A percentile compares a stretch with the other conserved stretches of the same genome.
Evolutionary conservation across 2,113 vertebrate genomes (phyloP).

Genomic region (Hipposideros armiger): DNA sequence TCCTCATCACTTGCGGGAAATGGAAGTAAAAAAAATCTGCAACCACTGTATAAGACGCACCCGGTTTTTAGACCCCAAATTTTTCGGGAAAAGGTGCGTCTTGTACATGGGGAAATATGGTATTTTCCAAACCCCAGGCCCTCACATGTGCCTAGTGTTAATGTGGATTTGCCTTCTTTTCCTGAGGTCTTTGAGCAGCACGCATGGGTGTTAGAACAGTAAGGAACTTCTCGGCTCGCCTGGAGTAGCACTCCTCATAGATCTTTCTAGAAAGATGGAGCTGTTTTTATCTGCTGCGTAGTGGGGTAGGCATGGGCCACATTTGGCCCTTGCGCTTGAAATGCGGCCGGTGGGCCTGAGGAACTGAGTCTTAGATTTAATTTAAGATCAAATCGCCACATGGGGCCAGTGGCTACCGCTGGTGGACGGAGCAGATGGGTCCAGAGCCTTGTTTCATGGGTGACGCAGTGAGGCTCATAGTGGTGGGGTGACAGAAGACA

Average conservation of each 20-base stretch:
- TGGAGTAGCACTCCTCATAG: rapidly evolving
- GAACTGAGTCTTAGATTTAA: not conserved
- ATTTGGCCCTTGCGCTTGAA: too few relatives aligned
- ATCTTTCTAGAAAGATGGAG: not conserved
- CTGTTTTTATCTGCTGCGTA: too few relatives aligned
- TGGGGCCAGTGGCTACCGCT: not conserved
- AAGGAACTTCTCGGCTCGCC: too few relatives aligned
- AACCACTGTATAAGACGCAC: too few relatives aligned
- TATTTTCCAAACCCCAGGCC: not conserved
- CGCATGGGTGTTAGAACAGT: rapidly evolving
- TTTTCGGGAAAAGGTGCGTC: too few relatives aligned
- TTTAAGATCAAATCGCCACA: not conserved
- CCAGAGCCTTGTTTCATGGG: not conserved
- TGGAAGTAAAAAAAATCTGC: too few relatives aligned
- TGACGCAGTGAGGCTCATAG: rapidly evolving
- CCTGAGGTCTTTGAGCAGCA: rapidly evolving
- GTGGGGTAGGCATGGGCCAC: not conserved
- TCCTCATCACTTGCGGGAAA: too few relatives aligned
- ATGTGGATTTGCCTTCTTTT: not conserved
- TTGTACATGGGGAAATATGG: too few relatives aligned
- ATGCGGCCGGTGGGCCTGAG: not conserved
- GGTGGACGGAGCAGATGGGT: rapidly evolving
- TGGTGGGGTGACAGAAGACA: rapidly evolving
- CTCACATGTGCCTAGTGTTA: not conserved
- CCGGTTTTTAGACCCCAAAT: too few relatives aligned